These are phyloP conservation scores for Litoditis marina DNA, from an alignment of 2,888 invertebrate species.

Conservation along the genomic window DNA sequence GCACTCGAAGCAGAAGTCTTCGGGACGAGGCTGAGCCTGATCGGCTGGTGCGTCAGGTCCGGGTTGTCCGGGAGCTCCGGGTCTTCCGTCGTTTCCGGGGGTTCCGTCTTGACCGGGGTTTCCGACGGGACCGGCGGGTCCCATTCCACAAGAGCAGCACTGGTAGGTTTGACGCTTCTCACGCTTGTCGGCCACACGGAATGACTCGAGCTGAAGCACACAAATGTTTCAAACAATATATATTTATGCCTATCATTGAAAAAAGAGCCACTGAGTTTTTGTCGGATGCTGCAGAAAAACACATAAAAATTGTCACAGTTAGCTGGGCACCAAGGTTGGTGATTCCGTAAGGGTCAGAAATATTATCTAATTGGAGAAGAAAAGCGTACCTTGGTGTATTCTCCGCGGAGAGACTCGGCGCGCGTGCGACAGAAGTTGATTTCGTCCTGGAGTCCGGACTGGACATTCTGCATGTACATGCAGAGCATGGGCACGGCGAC, in stretches of 20 bases:
- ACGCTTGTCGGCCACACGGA: constrained; percentile 36
- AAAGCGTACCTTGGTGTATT: constrained; percentile 39
- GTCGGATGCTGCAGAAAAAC: no score
- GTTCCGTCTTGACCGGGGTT: constrained; percentile 32
- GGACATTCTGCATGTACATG: constrained; percentile 53
- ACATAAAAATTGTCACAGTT: no score
- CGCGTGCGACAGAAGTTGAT: constrained; percentile 53
- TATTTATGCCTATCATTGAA: no score
- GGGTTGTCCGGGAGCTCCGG: constrained; percentile 43
- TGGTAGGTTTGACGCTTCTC: constrained; percentile 47
- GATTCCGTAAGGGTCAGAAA: no score
- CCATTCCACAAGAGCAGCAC: constrained; percentile 47
- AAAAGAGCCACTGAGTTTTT: no score
- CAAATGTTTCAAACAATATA: background rate
- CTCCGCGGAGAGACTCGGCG: constrained; percentile 44
- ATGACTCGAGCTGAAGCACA: constrained; percentile 25
- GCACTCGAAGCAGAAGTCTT: constrained; percentile 51
- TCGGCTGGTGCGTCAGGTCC: constrained; percentile 48
- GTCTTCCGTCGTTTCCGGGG: constrained; percentile 41
- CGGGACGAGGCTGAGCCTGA: constrained; percentile 35
- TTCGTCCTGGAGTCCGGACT: constrained; percentile 52
- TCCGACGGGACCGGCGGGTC: constrained; percentile 39
- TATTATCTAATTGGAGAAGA: no score
- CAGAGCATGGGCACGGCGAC: constrained; percentile 46
- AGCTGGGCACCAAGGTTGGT: no score